Base-by-base conservation (phyloP, 2,113 vertebrate genomes). In the Thunnus thynnus region DNA sequence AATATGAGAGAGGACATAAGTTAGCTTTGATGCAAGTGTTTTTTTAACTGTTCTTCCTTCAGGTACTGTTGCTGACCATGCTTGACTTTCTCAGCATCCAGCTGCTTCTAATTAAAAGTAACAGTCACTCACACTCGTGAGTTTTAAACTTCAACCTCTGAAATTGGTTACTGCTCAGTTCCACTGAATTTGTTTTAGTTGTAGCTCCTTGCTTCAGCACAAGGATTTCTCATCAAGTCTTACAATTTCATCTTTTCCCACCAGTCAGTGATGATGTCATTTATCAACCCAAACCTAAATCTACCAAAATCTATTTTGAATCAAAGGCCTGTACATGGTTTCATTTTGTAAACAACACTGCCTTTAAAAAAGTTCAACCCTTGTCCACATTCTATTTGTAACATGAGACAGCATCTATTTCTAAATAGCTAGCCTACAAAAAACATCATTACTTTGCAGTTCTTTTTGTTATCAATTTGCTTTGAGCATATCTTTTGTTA, bases 271-370 rank as follows among this genome's bases (percentile, higher is more conserved):
- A 54, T 54, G 18, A n/a, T 25, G 55, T 30, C 32, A 66, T 55
- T 32, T 7, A 32, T 6, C 6, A 12, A 6, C 66, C 68, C 13
- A n/a, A 55, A 30, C 20, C 69, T 62, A 36, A 50, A 62, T 32
- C 76, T 20, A 12, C 30, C 13, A 18, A 22, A 46, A 18, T 20
- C 20, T 12, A 4, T 22, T 47, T 10, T 25, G n/a, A 69, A 46
- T 47, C 32, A 56, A 78, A 85, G 76, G 66, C 55, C 56, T 76
- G 56, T 58, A 56, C n/a, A 56, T 79, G 78, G 70, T 82, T 84
- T 72, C n/a, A 36, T 51, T 79, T 80, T 77, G 78, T 84, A 85
- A 82, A 78, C 78, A 63, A 72, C 36, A 13, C 2, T 4, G 5
- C 44, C 52, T 46, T 61, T 46, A 10, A n/a, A 25, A 48, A 69